phyloP scores from a whole-genome alignment of 2,888 invertebrate genomes.

The Biston betularia region DNA sequence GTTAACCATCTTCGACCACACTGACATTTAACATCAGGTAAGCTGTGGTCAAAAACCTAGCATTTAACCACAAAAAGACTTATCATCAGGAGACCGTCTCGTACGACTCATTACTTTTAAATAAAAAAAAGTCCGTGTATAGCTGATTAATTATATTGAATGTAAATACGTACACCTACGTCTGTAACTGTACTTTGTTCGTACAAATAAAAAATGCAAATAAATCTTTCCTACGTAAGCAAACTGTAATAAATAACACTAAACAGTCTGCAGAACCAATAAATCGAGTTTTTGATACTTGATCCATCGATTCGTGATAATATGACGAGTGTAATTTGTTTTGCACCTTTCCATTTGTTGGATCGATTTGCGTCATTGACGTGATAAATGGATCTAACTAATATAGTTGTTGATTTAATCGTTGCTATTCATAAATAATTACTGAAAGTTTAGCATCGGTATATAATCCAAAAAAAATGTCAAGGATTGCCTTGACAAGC shows the following conservation, averaged over 20 bases:
- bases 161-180: background rate
- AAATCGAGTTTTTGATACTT: slow-evolving; percentile 25
- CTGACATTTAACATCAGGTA: too few relatives aligned
- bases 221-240: slow-evolving; percentile 4
- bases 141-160: background rate
- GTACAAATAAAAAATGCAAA: background rate
- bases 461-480: too few relatives aligned
- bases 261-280: slow-evolving; percentile 26
- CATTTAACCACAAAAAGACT: too few relatives aligned
- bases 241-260: slow-evolving; percentile 19
- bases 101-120: too few relatives aligned
- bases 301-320: slow-evolving; percentile 31
- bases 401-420: background rate
- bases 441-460: background rate
- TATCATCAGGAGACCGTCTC: too few relatives aligned
- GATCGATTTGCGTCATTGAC: slow-evolving; percentile 24
- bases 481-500: too few relatives aligned
- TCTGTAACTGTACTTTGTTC: slow-evolving; percentile 6
- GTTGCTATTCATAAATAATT: slow-evolving; percentile 1
- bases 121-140: background rate
- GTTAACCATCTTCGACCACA: too few relatives aligned
- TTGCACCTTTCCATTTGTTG: slow-evolving; percentile 32
- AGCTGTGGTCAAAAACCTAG: too few relatives aligned
- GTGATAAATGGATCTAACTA: slow-evolving; percentile 19
- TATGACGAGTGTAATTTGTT: slow-evolving; percentile 29